Evolutionary conservation across 2,113 vertebrate genomes (phyloP).

Genomic region (Carettochelys insculpta): DNA sequence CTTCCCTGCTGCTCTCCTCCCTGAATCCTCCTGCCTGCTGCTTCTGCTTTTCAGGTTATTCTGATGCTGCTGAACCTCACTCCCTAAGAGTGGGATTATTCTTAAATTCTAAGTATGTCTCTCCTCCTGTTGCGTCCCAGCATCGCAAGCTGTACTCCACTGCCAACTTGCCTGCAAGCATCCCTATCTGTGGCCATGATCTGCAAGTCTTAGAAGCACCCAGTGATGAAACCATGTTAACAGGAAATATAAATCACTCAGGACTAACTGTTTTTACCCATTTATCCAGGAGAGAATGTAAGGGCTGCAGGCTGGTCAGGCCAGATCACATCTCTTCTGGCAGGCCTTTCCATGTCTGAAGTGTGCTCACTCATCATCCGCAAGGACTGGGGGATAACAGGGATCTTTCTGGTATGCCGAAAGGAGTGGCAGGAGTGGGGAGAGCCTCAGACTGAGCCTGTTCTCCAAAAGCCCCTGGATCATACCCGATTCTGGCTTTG

Average conservation of each 20-base stretch:
- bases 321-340: not conserved
- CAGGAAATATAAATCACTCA: not conserved
- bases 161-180: fast-evolving
- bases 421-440: too few relatives aligned
- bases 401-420: not conserved
- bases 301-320: not conserved
- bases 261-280: not conserved
- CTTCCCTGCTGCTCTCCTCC: not conserved
- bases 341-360: not conserved
- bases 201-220: not conserved
- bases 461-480: not conserved
- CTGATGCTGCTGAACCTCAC: not conserved
- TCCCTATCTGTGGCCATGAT: fast-evolving
- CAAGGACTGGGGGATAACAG: not conserved
- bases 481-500: not conserved
- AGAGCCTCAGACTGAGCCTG: not conserved
- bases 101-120: not conserved
- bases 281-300: fast-evolving
- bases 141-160: not conserved
- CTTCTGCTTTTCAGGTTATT: fast-evolving
- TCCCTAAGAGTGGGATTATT: not conserved
- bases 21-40: not conserved
- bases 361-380: not conserved
- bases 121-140: not conserved
- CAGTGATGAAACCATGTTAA: not conserved